These are phyloP conservation scores for Perognathus longimembris DNA, from an alignment of 2,113 vertebrate species.

Conservation along the genomic window DNA sequence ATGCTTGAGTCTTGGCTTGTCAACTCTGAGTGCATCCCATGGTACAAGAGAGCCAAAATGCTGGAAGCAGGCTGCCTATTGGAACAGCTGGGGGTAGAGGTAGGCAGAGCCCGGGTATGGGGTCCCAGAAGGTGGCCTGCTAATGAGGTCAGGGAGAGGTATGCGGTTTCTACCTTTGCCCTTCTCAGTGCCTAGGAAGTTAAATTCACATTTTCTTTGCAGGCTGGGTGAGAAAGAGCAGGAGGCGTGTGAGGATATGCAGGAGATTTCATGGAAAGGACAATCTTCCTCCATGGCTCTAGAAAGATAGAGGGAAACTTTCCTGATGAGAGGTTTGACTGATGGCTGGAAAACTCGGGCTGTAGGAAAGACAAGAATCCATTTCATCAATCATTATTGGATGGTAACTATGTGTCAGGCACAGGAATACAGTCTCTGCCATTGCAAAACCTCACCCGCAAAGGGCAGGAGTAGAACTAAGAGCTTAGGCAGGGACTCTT, in stretches of 20 bases:
- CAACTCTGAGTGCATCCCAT: not conserved
- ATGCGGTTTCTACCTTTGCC: not conserved
- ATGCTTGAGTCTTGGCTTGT: not conserved
- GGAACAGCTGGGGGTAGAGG: not conserved
- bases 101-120: not conserved
- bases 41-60: not conserved
- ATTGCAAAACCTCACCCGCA: not conserved
- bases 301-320: not conserved
- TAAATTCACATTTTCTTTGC: not conserved
- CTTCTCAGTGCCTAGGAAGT: not conserved
- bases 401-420: not conserved
- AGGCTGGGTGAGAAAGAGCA: not conserved
- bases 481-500: not conserved
- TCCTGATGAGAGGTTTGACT: not conserved
- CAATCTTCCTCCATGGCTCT: not conserved
- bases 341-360: not conserved
- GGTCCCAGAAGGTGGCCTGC: not conserved
- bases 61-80: not conserved
- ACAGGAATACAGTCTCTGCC: not conserved
- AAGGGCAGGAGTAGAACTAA: not conserved
- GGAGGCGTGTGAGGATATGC: not conserved
- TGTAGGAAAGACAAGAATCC: not conserved
- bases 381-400: not conserved
- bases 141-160: not conserved
- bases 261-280: too few relatives aligned